Base-by-base conservation (phyloP, 2,888 invertebrate species). In the Aphidius colemani region DNA sequence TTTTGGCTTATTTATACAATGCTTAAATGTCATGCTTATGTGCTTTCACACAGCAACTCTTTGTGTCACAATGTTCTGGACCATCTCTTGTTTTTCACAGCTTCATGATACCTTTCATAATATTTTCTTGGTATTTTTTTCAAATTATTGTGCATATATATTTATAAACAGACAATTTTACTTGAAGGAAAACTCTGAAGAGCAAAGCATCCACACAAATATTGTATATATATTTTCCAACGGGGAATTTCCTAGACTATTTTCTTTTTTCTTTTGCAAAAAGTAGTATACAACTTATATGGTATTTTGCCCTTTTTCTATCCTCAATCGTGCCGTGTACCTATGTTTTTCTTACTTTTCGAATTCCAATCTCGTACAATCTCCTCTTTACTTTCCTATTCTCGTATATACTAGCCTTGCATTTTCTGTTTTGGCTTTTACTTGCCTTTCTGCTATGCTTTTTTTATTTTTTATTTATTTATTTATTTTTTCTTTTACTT, bases 311-410 rank as follows among this genome's bases (percentile, higher is more conserved):
- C 30, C 5, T 30, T 30, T 30, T 30, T 30, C 5, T 30, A 30
- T 30, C 30, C 30, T 30, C 30, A 30, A 30, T 30, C 59, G 67
- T 61, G n/a, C n/a, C n/a, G 51, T 40, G 63, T 49, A 53, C 45
- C 8, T 13, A 30, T 30, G 30, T 30, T 58, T 58, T 48, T 7
- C 58, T 61, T 65, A 64, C 59, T 67, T 61, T 67, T 63, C 55
- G 66, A 68, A 69, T 67, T 68, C 66, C 67, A 65, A 69, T 69
- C 63, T 67, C 59, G 61, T 63, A 63, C 65, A 67, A 60, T 65
- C 63, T 63, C 63, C 65, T 61, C 59, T 62, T 57, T 61, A 65
- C 56, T 39, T 64, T 55, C 60, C 61, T 53, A 48, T 63, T 65
- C 58, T 61, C 59, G 39, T 30, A 53, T 44, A 51, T 55, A 58